phyloP scores from a whole-genome alignment of 1,140 invertebrate genomes.

The Lordiphosa mommai region DNA sequence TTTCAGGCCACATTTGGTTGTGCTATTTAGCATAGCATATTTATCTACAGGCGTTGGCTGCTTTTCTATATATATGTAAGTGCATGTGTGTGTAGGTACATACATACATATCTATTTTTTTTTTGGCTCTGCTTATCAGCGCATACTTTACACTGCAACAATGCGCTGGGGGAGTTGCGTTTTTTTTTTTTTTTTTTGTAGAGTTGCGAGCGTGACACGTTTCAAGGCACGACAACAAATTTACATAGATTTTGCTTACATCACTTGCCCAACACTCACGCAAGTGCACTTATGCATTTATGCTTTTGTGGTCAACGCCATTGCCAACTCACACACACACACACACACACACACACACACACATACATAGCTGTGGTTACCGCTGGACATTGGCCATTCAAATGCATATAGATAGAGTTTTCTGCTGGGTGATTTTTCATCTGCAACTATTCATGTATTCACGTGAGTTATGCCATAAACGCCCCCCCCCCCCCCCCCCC shows the following conservation, averaged over 20 bases:
- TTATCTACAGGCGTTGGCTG: conserved; percentile 34
- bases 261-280: conserved; percentile 6
- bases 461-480: conserved; percentile 39
- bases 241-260: conserved; percentile 21
- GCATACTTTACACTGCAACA: neutral
- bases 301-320: conserved; percentile 38
- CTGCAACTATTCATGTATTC: conserved; percentile 54
- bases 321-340: conserved; percentile 20
- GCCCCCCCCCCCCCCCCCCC: neutral
- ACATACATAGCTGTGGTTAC: conserved; percentile 1
- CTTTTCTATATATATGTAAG: conserved; percentile 26
- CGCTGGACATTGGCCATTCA: conserved; percentile 31
- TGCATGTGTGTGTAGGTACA: neutral
- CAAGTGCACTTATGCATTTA: conserved; percentile 28
- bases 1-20: conserved; percentile 38
- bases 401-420: conserved; percentile 45
- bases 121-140: conserved; percentile 24
- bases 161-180: no score
- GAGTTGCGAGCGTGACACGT: no score
- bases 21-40: conserved; percentile 45
- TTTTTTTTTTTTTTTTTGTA: no score
- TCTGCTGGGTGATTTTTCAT: conserved; percentile 54
- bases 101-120: conserved; percentile 1
- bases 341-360: conserved; percentile 6
- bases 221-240: no score